Evolutionary conservation across 1,140 invertebrate species (phyloP).

Genomic region (Myzus persicae): DNA sequence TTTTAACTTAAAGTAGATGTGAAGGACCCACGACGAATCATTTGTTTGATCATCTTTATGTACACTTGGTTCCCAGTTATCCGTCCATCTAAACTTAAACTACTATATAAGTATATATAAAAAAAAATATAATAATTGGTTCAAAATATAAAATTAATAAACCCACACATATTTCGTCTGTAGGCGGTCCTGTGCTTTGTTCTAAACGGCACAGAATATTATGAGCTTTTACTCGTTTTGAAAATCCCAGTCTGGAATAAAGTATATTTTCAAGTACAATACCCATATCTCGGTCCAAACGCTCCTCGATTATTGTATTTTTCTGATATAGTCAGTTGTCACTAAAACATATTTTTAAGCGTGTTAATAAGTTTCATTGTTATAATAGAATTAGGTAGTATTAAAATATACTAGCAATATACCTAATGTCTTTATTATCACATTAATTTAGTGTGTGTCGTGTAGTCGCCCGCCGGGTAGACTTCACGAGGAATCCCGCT

Average conservation of each 20-base stretch:
- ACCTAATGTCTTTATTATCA: too few relatives aligned
- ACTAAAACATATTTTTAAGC: too few relatives aligned
- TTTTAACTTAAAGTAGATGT: too few relatives aligned
- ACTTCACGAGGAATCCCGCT: background rate
- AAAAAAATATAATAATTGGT: too few relatives aligned
- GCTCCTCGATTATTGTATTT: background rate
- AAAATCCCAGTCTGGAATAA: background rate
- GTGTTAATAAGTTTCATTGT: too few relatives aligned
- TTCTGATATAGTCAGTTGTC: background rate
- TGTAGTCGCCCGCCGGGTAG: background rate
- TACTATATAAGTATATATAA: too few relatives aligned
- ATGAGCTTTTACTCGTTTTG: background rate
- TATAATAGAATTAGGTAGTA: too few relatives aligned
- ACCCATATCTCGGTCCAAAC: too few relatives aligned
- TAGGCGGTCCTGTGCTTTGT: background rate
- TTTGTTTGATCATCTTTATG: too few relatives aligned
- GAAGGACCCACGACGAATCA: too few relatives aligned
- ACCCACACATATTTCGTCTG: background rate
- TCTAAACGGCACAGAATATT: too few relatives aligned
- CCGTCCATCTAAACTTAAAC: background rate
- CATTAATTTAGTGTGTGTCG: background rate
- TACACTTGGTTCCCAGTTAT: background rate
- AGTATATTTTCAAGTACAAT: too few relatives aligned
- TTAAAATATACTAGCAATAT: background rate
- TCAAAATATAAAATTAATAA: background rate